These are phyloP conservation scores for Drosophila formosana DNA, from an alignment of 2,888 invertebrate species.

Conservation along the genomic window DNA sequence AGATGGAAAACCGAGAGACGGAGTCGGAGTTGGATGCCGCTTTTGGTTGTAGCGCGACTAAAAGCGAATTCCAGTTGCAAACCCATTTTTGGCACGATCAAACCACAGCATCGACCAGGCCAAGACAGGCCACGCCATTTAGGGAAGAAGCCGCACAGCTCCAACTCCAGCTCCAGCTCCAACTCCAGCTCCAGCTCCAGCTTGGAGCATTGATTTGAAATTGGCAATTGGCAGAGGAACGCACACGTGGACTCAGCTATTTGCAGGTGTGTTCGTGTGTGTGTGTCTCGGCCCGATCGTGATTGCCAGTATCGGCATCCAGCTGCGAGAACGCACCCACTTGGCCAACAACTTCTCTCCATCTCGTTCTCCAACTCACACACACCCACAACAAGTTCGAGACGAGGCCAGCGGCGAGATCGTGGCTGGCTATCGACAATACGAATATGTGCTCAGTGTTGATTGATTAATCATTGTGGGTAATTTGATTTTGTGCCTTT, in stretches of 20 bases:
- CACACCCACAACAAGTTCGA: slow-evolving; percentile 51
- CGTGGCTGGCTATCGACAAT: slow-evolving; percentile 50
- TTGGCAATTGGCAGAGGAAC: slow-evolving; percentile 57
- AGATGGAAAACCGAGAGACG: slow-evolving; percentile 14
- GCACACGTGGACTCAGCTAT: slow-evolving; percentile 70
- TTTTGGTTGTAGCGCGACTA: slow-evolving; percentile 63
- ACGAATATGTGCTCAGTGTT: slow-evolving; percentile 47
- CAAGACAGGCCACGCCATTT: slow-evolving; percentile 61
- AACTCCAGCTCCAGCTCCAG: slow-evolving; percentile 5
- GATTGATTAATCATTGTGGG: slow-evolving; percentile 80
- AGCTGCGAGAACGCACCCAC: slow-evolving; percentile 80
- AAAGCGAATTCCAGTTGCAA: slow-evolving; percentile 82
- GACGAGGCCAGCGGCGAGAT: slow-evolving; percentile 72
- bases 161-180: not conserved
- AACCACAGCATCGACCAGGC: slow-evolving; percentile 47
- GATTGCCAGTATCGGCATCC: slow-evolving; percentile 67
- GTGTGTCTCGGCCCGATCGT: slow-evolving; percentile 47
- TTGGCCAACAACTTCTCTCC: slow-evolving; percentile 50
- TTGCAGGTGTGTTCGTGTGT: slow-evolving; percentile 60
- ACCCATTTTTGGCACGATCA: slow-evolving; percentile 80
- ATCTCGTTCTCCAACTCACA: slow-evolving; percentile 32
- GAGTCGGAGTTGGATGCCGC: slow-evolving; percentile 26
- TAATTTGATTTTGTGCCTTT: slow-evolving; percentile 80
- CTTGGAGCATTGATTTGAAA: slow-evolving; percentile 68
- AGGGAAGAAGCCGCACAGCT: slow-evolving; percentile 67